Evolutionary conservation across 2,113 vertebrate species (phyloP).

Genomic region (Dendrocopos noguchii): DNA sequence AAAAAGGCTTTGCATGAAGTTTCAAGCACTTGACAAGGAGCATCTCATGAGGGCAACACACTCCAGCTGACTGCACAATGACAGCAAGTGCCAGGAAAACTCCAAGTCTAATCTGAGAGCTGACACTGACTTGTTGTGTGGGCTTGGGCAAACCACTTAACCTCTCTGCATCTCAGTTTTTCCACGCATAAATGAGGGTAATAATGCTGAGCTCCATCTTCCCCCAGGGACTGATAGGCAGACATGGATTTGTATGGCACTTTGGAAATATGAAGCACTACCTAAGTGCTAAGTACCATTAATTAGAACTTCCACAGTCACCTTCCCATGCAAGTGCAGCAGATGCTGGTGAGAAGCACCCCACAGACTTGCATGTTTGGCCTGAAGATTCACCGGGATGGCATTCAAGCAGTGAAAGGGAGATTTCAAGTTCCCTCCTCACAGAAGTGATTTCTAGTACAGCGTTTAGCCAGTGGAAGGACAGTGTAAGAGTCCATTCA

Average conservation of each 20-base stretch:
- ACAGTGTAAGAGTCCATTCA: background rate
- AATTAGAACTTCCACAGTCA: constrained; percentile 8
- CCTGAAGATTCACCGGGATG: background rate
- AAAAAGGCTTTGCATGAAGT: background rate
- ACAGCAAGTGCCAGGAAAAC: constrained; percentile 35
- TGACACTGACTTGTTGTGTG: constrained; percentile 43
- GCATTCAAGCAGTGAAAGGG: background rate
- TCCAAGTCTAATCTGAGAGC: constrained; percentile 16
- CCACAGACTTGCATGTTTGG: background rate
- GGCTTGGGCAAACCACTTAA: constrained; percentile 56
- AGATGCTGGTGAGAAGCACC: background rate
- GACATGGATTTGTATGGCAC: background rate
- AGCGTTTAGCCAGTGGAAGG: background rate
- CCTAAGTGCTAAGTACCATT: constrained; percentile 13
- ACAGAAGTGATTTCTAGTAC: background rate
- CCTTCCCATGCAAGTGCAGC: background rate
- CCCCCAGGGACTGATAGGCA: constrained; percentile 2
- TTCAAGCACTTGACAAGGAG: background rate
- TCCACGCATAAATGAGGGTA: constrained; percentile 46
- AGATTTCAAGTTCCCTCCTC: background rate
- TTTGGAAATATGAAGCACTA: constrained; percentile 37
- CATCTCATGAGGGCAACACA: background rate
- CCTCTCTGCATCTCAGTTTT: constrained; percentile 8
- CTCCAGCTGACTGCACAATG: constrained; percentile 11
- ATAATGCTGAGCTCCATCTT: background rate